Conservation (phyloP, 2,113 vertebrate genomes). For the Hippocampus mohnikei region DNA sequence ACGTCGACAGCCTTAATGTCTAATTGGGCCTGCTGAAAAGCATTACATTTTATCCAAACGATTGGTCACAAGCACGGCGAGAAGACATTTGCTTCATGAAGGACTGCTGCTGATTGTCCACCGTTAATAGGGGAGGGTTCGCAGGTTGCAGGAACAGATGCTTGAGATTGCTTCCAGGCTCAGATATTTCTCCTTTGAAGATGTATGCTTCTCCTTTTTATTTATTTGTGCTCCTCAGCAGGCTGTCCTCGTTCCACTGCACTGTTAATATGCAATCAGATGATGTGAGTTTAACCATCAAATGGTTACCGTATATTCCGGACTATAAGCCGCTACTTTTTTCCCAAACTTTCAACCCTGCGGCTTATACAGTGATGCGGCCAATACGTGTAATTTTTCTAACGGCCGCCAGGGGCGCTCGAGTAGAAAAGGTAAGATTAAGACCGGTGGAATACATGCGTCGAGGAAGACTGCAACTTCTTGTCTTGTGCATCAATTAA, state of each 20-base stretch:
- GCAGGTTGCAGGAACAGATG: constrained; percentile 45
- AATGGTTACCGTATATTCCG: no score
- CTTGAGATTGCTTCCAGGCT: constrained; percentile 45
- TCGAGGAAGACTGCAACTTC: no score
- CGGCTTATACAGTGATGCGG: no score
- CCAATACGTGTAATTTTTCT: no score
- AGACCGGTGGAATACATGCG: no score
- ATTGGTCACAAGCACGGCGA: constrained; percentile 7
- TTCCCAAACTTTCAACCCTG: no score
- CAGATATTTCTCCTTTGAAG: constrained; percentile 40
- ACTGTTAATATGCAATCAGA: not conserved
- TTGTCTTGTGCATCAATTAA: no score
- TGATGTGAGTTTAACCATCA: not conserved
- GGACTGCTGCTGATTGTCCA: not conserved
- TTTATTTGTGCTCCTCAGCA: not conserved
- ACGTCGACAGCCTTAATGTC: not conserved
- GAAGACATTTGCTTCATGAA: constrained; percentile 5
- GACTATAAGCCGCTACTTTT: no score
- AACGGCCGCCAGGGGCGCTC: no score
- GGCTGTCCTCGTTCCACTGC: not conserved
- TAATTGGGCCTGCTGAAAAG: constrained; percentile 1
- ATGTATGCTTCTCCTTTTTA: constrained; percentile 15
- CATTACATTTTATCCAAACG: constrained; percentile 9
- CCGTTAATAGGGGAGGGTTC: constrained; percentile 25
- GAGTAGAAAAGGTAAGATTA: no score